These are phyloP conservation scores for Gibbula magus DNA, from an alignment of 2,888 invertebrate species.

Conservation along the genomic window DNA sequence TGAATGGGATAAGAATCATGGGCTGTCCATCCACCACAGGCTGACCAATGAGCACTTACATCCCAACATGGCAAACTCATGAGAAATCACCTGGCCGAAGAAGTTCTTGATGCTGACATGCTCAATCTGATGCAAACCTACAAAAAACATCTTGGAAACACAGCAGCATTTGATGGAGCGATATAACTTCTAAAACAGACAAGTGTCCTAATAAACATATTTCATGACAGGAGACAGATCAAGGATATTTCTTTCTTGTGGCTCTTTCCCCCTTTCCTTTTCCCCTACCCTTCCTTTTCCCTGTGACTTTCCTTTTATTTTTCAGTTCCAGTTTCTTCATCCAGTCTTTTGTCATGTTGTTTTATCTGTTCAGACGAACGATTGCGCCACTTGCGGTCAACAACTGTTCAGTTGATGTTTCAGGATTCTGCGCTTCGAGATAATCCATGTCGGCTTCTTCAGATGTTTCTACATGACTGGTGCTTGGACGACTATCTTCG, in stretches of 20 bases:
- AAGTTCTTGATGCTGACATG: slow-evolving; percentile 40
- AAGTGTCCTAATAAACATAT: slow-evolving; percentile 27
- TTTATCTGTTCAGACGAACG: no score
- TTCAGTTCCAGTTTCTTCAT: background rate
- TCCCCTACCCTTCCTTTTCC: background rate
- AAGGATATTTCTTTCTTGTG: background rate
- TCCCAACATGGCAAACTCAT: slow-evolving; percentile 40
- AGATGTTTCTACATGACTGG: background rate
- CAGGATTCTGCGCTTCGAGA: background rate
- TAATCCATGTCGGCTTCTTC: background rate
- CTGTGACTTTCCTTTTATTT: background rate
- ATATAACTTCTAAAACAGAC: slow-evolving; percentile 34
- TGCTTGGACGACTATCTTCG: background rate
- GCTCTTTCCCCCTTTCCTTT: background rate
- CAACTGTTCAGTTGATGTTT: background rate
- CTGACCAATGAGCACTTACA: slow-evolving; percentile 40
- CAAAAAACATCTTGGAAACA: slow-evolving; percentile 25
- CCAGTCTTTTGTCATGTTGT: background rate
- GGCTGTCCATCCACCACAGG: slow-evolving; percentile 35
- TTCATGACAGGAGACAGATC: slow-evolving; percentile 32
- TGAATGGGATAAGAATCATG: slow-evolving; percentile 39
- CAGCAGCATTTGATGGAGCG: slow-evolving; percentile 30
- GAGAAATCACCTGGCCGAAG: slow-evolving; percentile 44
- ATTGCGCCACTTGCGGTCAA: no score
- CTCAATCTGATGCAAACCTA: slow-evolving; percentile 40